These are phyloP conservation scores for Aphelenchoides avenae DNA, from an alignment of 1,140 invertebrate species.

Conservation along the genomic window DNA sequence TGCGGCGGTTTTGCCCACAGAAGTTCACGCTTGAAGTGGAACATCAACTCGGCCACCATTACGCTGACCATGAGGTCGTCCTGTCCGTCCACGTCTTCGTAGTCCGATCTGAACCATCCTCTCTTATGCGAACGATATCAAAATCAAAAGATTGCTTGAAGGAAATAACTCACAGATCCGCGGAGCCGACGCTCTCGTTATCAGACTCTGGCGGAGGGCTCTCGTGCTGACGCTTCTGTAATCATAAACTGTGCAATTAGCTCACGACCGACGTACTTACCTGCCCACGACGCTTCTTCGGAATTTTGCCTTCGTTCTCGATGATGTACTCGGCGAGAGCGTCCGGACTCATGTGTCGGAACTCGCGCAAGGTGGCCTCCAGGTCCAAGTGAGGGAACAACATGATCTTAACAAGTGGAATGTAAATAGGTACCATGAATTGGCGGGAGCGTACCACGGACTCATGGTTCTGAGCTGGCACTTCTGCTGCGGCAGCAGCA, in stretches of 20 bases:
- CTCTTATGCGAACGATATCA: background rate
- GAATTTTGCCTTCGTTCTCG: slow-evolving; percentile 13
- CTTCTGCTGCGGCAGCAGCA: too few species aligned
- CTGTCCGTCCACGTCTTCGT: background rate
- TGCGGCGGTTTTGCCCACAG: background rate
- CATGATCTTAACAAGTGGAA: too few species aligned
- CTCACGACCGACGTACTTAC: background rate
- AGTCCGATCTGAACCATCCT: background rate
- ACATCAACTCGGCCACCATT: slow-evolving; percentile 3
- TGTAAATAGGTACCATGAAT: too few species aligned
- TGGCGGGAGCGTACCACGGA: too few species aligned
- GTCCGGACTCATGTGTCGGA: slow-evolving; percentile 15
- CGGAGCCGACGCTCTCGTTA: background rate
- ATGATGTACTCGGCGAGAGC: slow-evolving; percentile 8
- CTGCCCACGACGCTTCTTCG: slow-evolving; percentile 13
- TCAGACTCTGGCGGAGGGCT: background rate
- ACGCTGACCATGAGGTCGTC: background rate
- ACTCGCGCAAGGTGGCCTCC: background rate
- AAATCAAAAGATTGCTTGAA: background rate
- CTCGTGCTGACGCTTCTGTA: too few species aligned
- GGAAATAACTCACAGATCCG: background rate
- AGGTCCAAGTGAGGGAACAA: slow-evolving; percentile 28
- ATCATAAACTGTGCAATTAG: background rate
- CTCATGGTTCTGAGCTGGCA: too few species aligned
- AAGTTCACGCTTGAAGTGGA: background rate